These are phyloP conservation scores for Caenorhabditis sp. DNA, from an alignment of 2,888 invertebrate genomes.

Conservation along the genomic window DNA sequence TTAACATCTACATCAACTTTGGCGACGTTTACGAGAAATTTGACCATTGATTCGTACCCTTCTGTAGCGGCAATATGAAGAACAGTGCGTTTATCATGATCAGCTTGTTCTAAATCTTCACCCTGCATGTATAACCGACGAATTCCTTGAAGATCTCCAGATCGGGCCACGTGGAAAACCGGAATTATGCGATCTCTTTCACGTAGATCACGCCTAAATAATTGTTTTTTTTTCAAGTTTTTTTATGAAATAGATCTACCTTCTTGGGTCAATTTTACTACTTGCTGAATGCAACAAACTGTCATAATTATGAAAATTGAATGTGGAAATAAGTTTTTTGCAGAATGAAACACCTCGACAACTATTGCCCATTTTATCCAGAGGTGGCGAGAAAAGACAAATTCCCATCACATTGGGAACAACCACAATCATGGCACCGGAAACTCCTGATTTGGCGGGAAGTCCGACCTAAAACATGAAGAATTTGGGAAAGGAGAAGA, in stretches of 20 bases:
- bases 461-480: conserved; percentile 73
- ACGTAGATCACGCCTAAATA: conserved; percentile 28
- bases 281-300: conserved; percentile 58
- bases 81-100: conserved; percentile 60
- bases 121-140: conserved; percentile 61
- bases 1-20: conserved; percentile 57
- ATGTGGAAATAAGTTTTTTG: conserved; percentile 76
- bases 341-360: conserved; percentile 91
- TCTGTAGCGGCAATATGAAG: conserved; percentile 62
- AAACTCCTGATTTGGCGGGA: conserved; percentile 77
- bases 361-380: conserved; percentile 88
- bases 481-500: not conserved
- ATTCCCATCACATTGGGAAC: conserved; percentile 96
- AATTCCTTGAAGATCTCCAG: conserved; percentile 36
- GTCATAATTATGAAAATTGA: conserved; percentile 92
- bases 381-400: conserved; percentile 89
- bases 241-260: not conserved
- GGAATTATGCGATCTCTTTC: conserved; percentile 33
- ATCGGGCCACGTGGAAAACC: conserved; percentile 37
- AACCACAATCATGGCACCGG: conserved; percentile 89
- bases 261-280: conserved; percentile 43
- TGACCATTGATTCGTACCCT: conserved; percentile 59
- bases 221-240: too few relatives aligned
- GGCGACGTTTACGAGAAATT: conserved; percentile 58
- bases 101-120: conserved; percentile 57